Percentiles rank a stretch among this genome's conserved stretches.
phyloP scores from a whole-genome alignment of 2,888 invertebrate genomes.

The Drosophila paranaensis region DNA sequence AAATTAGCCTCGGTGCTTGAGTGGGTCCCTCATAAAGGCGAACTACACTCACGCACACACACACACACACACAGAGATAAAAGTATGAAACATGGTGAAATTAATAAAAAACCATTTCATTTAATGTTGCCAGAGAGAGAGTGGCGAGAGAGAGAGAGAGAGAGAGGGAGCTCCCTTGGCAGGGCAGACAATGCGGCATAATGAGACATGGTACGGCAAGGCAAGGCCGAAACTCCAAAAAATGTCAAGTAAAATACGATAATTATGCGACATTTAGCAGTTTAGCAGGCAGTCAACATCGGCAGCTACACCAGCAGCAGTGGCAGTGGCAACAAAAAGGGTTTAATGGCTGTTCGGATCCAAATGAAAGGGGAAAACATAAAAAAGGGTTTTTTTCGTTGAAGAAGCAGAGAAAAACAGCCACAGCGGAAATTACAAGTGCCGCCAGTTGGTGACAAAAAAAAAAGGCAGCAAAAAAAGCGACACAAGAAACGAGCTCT shows the following conservation, averaged over 20 bases:
- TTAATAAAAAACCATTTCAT: conserved; percentile 74
- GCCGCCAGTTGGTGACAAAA: conserved; percentile 67
- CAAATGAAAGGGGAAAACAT: conserved; percentile 46
- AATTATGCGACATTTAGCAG: conserved; percentile 80
- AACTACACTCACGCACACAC: conserved; percentile 5
- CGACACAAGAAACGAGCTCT: conserved; percentile 42
- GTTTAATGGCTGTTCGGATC: conserved; percentile 58
- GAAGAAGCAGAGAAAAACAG: conserved; percentile 30
- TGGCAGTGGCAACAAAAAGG: conserved; percentile 44
- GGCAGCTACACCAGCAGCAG: conserved; percentile 20
- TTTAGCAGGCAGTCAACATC: conserved; percentile 72
- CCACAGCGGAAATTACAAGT: conserved; percentile 74
- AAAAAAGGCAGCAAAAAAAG: conserved; percentile 9
- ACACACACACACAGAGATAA: conserved; percentile 16
- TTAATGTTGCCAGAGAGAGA: conserved; percentile 50
- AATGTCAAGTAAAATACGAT: conserved; percentile 73
- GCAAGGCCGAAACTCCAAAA: conserved; percentile 27
- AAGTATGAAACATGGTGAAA: conserved; percentile 62
- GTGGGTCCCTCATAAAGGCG: neutral
- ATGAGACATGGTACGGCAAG: conserved; percentile 56
- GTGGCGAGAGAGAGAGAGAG: too few relatives aligned
- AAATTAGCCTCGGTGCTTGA: conserved; percentile 36
- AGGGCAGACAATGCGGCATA: conserved; percentile 64
- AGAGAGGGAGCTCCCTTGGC: neutral
- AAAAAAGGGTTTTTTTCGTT: conserved; percentile 48